Base-by-base conservation (phyloP, 2,888 invertebrate species). In the Orthonychiurus folsomi region DNA sequence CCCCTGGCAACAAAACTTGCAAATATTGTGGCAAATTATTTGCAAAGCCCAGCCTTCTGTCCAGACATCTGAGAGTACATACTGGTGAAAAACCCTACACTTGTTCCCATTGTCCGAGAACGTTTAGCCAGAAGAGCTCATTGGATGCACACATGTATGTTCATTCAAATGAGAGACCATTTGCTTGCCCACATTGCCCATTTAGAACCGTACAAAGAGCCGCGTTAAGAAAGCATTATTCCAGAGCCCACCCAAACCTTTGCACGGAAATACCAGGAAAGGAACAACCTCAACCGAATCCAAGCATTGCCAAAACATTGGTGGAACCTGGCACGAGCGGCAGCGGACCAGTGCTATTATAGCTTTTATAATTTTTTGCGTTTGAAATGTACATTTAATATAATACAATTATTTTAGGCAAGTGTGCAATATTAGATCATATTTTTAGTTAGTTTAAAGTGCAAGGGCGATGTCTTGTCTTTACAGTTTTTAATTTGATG, bases 121-220 rank as follows among this genome's bases (percentile, higher is more conserved):
- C 81, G 1, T 86, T 85, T 72, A 81, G 81, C 58, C 84, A 83
- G 69, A 81, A 82, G 67, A 83, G 82, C 26, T 80, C 83, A 0
- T 76, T 86, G 37, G 79, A 81, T 61, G 80, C 81, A 66, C 86
- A 86, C 74, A 78, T 81, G 71, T 80, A 80, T 60, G 79, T 80
- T 64, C 85, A 86, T 75, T 79, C 79, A 0, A 82, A 81, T 3
- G 79, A 81, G 64, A 78, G 81, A 54, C 83, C 83, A 0, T 80
- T 79, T 73, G 75, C 76, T 2, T 86, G 85, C 74, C 77, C 79
- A 1, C 78, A 81, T 66, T 86, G 85, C 74, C 78, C 79, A n/a
- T 80, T 80, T 68, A 79, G 79, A 12, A 85, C 84, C 73, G 79
- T 81, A n/a, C 80, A 81, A 65, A 81, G 81, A 70, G 82, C 83